Evolutionary conservation across 2,888 invertebrate species (phyloP), one percentile per base, ranked within the genome.

Genomic region (Rhogogaster chlorosoma): DNA sequence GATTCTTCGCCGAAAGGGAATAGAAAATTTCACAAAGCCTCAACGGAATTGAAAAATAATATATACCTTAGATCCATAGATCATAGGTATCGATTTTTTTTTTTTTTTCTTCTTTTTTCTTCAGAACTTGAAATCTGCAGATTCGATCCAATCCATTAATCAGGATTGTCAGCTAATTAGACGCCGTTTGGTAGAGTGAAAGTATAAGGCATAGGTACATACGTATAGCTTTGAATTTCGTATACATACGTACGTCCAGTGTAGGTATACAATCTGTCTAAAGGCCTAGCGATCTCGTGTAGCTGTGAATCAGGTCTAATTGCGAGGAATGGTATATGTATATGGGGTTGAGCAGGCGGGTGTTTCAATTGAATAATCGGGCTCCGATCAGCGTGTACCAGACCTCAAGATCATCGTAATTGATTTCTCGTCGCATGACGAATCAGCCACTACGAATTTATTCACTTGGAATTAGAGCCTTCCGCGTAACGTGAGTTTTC

Each of bases 161-260:
- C 89, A 90, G 88, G 88, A 90, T 89, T 88, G 89, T 88, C 88
- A 90, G 89, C 89, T 90, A 88, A 90, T 89, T 87, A 80, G 32
- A 36, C 42, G 12, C 67, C 32, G 70, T 71, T n/a, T 36, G 12
- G 22, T 61, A 61, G 22, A 61, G n/a, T 12, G 61, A 61, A 61
- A 61, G 61, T 61, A 6, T 15, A 45, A 7, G n/a, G 6, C 12
- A 12, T 45, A 45, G 2, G 6, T 49, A n/a, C 10, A 10, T 12
- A 42, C 12, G 6, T 49, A 49, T 49, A n/a, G 18, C 18, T n/a
- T 49, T n/a, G 0, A 49, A 49, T n/a, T 49, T 49, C 18, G 6
- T 49, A n/a, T 9, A n/a, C n/a, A 7, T 57, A 57, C 0, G 0
- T 57, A 57, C 10, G 42, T 10, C 3, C 3, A 42, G n/a, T 18